phyloP scores from a whole-genome alignment of 2,113 vertebrate genomes.

The Antechinus stuartii region DNA sequence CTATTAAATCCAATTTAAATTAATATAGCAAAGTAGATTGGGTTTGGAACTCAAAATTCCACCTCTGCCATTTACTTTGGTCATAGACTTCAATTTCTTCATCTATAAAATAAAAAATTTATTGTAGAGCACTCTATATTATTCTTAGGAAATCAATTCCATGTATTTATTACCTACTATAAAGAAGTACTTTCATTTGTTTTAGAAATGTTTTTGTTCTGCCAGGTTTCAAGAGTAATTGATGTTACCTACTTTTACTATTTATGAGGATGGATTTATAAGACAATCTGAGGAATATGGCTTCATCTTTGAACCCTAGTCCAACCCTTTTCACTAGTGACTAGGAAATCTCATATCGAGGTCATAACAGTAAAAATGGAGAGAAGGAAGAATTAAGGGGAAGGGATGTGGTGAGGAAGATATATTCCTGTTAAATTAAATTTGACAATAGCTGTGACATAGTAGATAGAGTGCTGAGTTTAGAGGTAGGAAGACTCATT shows the following conservation, averaged over 20 bases:
- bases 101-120: neutral
- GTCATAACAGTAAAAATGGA: neutral
- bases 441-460: neutral
- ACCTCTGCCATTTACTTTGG: no score
- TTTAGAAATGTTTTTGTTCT: constrained; percentile 20
- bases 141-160: neutral
- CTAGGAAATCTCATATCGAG: constrained; percentile 19
- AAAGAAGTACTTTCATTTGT: neutral
- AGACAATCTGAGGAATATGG: neutral
- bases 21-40: neutral
- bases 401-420: neutral
- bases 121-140: neutral
- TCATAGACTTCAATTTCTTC: neutral
- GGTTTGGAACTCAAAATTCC: no score
- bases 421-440: neutral
- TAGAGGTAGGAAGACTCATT: neutral
- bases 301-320: neutral
- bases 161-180: neutral
- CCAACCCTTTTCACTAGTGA: neutral
- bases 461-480: neutral
- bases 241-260: neutral
- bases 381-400: constrained; percentile 18
- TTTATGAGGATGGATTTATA: constrained; percentile 13
- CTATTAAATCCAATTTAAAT: constrained; percentile 10
- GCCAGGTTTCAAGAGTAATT: neutral